These are phyloP conservation scores for Aurelia sp. DNA, from an alignment of 30 jellyfish, hydroid and myxozoan genomes.

Conservation along the genomic window DNA sequence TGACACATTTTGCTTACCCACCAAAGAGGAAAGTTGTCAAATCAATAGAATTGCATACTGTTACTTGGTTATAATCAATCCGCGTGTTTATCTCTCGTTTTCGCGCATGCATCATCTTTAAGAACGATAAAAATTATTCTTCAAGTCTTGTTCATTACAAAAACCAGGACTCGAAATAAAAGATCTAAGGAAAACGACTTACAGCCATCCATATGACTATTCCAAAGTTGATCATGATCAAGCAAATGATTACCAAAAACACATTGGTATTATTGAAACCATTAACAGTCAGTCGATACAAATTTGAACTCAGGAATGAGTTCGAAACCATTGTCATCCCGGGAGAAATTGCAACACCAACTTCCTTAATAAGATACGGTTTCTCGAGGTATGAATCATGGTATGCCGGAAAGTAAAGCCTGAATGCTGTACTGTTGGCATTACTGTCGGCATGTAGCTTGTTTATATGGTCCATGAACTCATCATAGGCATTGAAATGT, in stretches of 20 bases:
- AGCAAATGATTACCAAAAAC: conserved; percentile 4
- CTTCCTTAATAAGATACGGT: not conserved
- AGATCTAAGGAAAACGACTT: not conserved
- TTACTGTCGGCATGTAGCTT: not conserved
- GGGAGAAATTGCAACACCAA: conserved; percentile 50
- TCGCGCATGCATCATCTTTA: too few relatives aligned
- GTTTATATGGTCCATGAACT: conserved; percentile 9
- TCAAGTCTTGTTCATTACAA: too few relatives aligned
- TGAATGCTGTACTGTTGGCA: not conserved
- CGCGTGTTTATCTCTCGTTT: too few relatives aligned
- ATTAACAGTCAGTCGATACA: conserved; percentile 17
- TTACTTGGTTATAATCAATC: too few relatives aligned
- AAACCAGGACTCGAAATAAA: too few relatives aligned
- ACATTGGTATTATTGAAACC: conserved; percentile 28
- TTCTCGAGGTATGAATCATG: not conserved
- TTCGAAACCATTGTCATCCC: conserved; percentile 55
- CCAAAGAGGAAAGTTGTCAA: too few relatives aligned
- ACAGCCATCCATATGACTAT: conserved; percentile 53
- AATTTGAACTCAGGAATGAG: conserved; percentile 26
- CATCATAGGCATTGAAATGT: conserved; percentile 1
- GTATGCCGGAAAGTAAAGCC: conserved; percentile 55
- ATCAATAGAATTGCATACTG: too few relatives aligned
- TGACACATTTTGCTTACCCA: too few relatives aligned
- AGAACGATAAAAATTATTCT: too few relatives aligned
- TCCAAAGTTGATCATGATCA: conserved; percentile 35